Percentiles rank a stretch among this genome's conserved stretches.
phyloP scores from a whole-genome alignment of 2,888 invertebrate genomes.

The Lordiphosa andalusiaca region DNA sequence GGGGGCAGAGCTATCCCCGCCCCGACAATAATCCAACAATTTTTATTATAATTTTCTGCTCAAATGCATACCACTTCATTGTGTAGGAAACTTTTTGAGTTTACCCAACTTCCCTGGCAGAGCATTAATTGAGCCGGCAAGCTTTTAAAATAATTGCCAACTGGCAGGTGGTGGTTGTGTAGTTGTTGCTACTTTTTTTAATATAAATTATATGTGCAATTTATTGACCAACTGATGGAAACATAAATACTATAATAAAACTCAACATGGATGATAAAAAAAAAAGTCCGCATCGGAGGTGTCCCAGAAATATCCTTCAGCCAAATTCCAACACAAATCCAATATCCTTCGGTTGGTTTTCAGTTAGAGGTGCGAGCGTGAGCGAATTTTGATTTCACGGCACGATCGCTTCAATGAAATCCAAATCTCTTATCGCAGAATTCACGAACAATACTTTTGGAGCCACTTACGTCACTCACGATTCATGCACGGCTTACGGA shows the following conservation, averaged over 20 bases:
- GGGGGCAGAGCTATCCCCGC: slow-evolving; percentile 2
- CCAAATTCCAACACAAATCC: too few relatives aligned
- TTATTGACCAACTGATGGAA: slow-evolving; percentile 19
- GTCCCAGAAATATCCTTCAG: too few relatives aligned
- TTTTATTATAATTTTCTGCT: slow-evolving; percentile 72
- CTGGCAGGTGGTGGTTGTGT: slow-evolving; percentile 14
- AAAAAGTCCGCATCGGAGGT: background rate
- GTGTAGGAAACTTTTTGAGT: slow-evolving; percentile 34
- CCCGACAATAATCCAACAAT: slow-evolving; percentile 45
- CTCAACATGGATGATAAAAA: background rate
- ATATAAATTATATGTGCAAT: slow-evolving; percentile 5
- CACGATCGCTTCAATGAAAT: too few relatives aligned
- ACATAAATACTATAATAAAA: background rate
- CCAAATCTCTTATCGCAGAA: too few relatives aligned
- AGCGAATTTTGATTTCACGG: too few relatives aligned
- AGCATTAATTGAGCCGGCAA: slow-evolving; percentile 48
- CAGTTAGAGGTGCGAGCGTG: too few relatives aligned
- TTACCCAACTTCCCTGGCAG: slow-evolving; percentile 30
- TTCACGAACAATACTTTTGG: too few relatives aligned
- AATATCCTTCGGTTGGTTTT: too few relatives aligned
- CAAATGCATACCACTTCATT: slow-evolving; percentile 51
- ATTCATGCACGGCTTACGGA: too few relatives aligned
- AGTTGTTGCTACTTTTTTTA: slow-evolving; percentile 10
- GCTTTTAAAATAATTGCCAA: slow-evolving; percentile 67
- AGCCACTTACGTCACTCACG: too few relatives aligned